Evolutionary conservation across 2,113 vertebrate genomes (phyloP).

Genomic region (Tamias sibiricus): DNA sequence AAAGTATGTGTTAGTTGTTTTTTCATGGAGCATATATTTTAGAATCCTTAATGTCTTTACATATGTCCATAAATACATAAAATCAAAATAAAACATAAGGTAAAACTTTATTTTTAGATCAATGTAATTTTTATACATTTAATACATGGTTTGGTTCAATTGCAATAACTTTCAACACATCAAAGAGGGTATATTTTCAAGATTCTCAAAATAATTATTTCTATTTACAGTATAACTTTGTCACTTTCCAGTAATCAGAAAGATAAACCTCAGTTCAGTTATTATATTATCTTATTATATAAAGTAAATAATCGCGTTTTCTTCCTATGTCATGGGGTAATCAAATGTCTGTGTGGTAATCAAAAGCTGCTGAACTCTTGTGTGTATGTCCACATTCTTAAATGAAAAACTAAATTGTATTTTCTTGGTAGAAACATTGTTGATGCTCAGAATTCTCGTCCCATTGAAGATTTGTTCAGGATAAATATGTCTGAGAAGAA

Average conservation of each 20-base stretch:
- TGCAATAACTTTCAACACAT: neutral
- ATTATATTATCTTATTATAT: neutral
- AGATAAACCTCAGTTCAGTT: neutral
- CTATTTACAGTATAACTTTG: neutral
- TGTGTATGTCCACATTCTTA: neutral
- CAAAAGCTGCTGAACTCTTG: neutral
- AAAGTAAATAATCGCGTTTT: neutral
- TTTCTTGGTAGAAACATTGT: constrained; percentile 94
- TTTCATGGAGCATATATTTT: neutral
- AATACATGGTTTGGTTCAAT: neutral
- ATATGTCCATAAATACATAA: neutral
- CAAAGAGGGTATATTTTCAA: neutral
- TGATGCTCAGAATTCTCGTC: constrained; percentile 96
- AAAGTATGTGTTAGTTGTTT: neutral
- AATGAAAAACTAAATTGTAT: constrained; percentile 59
- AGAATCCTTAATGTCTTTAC: neutral
- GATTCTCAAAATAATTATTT: neutral
- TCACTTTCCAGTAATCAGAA: neutral
- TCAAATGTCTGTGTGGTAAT: neutral
- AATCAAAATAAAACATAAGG: neutral
- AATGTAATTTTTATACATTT: neutral
- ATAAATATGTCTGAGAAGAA: constrained; percentile 97
- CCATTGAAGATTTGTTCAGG: constrained; percentile 97
- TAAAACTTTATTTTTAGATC: neutral
- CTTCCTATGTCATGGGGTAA: neutral